Evolutionary conservation across 2,797 vertebrate species (phyloP).

Genomic region (Naso thynnoides): DNA sequence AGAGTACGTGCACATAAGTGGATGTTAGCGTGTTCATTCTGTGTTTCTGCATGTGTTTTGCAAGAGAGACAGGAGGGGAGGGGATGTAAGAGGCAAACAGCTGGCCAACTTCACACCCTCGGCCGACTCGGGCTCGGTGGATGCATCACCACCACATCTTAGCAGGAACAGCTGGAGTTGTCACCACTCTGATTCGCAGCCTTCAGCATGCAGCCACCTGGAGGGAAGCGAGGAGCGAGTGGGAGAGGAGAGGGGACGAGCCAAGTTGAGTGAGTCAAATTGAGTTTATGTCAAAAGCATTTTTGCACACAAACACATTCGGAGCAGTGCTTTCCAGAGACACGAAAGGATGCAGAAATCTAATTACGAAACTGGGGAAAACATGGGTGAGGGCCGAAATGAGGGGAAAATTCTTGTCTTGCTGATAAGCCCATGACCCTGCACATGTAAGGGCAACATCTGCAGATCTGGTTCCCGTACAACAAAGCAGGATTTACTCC

Average conservation of each 20-base stretch:
- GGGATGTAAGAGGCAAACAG: slow-evolving; percentile 60
- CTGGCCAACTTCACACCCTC: slow-evolving; percentile 56
- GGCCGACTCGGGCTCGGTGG: not conserved
- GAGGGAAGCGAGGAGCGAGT: slow-evolving; percentile 12
- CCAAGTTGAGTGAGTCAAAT: slow-evolving; percentile 17
- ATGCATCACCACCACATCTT: slow-evolving; percentile 30
- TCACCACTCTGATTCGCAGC: slow-evolving; percentile 35
- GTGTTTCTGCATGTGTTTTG: slow-evolving; percentile 49
- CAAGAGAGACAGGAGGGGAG: slow-evolving; percentile 16
- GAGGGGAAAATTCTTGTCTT: not conserved
- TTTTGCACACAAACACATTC: slow-evolving; percentile 2
- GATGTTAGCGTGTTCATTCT: slow-evolving; percentile 24
- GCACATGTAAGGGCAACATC: not conserved
- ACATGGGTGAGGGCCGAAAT: not conserved
- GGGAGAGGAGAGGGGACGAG: slow-evolving; percentile 16
- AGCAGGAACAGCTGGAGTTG: slow-evolving; percentile 70
- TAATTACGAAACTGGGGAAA: not conserved
- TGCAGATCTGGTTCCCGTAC: too few relatives aligned
- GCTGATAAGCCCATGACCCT: not conserved
- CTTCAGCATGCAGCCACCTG: slow-evolving; percentile 31
- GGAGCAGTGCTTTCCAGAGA: not conserved
- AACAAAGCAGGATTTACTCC: too few relatives aligned
- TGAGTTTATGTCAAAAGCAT: slow-evolving; percentile 37
- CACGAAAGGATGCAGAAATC: slow-evolving; percentile 3
- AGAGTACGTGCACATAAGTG: not conserved